Evolutionary conservation across 92 coral and sea anemone species (phyloP), one percentile per base, ranked within the genome.

Genomic region (Desmophyllum pertusum): DNA sequence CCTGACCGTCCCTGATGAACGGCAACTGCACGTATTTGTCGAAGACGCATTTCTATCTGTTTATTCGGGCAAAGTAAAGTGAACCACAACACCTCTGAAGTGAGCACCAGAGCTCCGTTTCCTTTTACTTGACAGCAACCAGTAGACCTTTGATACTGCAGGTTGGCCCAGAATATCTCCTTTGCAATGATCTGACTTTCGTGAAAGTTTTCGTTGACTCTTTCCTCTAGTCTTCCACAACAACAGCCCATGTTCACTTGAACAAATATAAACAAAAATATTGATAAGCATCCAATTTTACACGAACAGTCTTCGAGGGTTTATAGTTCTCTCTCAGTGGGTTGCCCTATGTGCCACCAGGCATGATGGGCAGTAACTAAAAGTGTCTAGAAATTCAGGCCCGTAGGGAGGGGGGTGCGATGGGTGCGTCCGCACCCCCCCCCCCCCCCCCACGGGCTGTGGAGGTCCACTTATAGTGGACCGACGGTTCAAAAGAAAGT

Each of bases 71-170:
- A 68, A 30, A 80, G 76, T 13, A 50, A 50, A 68, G 8, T 23
- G 10, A 80, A 80, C 77, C 84, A 80, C 48, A 80, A 67, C 37
- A 80, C 37, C 33, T 80, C 77, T 21, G 23, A 23, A 1, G 84
- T 68, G 4, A 80, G 40, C 23, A 80, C 67, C 50, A 80, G 52
- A 3, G 84, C 84, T 4, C 84, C 77, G 25, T 37, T 69, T 37
- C 76, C 84, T 69, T 50, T 10, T 2, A 15, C 18, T 51, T 80
- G 84, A 11, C 51, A 69, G 23, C 37, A 36, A 0, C 84, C 84
- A 1, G 5, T 11, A 8, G 76, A 66, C 19, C 84, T 68, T 37
- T 67, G 84, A 15, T 80, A 50, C 17, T 36, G 37, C 13, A 80
- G 76, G 8, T 35, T 50, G 23, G 66, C 76, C 67, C 51, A 68